Conservation (phyloP, 2,888 invertebrate genomes). For the Philaethria dido region DNA sequence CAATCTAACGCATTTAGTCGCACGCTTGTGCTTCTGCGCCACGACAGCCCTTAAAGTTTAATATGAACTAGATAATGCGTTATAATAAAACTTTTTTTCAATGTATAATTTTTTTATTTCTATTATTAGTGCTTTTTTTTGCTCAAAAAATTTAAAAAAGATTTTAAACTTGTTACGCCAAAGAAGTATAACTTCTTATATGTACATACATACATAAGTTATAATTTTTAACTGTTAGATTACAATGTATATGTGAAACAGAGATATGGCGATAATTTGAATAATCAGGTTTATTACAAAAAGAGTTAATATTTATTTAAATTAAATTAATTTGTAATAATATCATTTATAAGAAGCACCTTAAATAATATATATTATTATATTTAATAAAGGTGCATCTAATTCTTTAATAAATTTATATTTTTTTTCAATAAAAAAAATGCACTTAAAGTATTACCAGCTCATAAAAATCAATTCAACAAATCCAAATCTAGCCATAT, state of each 20-base stretch:
- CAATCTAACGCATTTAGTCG: no score
- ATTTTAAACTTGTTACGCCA: no score
- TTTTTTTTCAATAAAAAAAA: no score
- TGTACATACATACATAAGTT: no score
- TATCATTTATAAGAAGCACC: not conserved
- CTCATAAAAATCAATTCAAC: not conserved
- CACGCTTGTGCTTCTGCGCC: no score
- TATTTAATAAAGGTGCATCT: not conserved
- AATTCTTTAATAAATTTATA: not conserved
- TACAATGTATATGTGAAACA: not conserved
- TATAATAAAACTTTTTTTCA: no score
- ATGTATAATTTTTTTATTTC: no score
- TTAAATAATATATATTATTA: not conserved
- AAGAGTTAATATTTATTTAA: not conserved
- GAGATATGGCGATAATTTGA: not conserved
- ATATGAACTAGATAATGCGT: no score
- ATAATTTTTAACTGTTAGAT: not conserved
- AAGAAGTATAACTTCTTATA: no score
- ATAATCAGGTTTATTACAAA: not conserved
- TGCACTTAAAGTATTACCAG: not conserved
- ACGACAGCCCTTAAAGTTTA: no score
- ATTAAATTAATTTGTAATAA: not conserved
- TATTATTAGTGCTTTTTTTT: no score
- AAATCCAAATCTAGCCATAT: not conserved
- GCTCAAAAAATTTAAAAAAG: no score